phyloP scores from a whole-genome alignment of 2,113 vertebrate genomes.

The Galemys pyrenaicus region DNA sequence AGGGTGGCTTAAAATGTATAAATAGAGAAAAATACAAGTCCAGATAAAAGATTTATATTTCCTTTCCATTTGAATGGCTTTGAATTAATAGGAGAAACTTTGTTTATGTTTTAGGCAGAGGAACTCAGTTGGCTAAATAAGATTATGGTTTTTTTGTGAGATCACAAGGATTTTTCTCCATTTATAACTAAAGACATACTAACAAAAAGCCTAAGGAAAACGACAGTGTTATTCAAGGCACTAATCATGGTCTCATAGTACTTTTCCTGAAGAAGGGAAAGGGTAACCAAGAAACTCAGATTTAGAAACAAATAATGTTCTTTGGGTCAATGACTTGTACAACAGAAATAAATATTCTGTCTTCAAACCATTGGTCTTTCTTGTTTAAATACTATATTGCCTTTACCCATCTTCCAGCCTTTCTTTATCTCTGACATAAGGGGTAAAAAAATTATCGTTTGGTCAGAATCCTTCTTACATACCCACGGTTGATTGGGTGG shows the following conservation, averaged over 20 bases:
- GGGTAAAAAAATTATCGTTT: neutral
- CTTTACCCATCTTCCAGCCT: neutral
- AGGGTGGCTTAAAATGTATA: neutral
- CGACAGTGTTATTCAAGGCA: neutral
- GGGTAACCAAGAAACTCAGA: neutral
- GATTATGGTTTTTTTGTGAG: neutral
- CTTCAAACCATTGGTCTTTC: neutral
- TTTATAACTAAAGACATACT: neutral
- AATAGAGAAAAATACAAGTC: neutral
- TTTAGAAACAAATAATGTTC: neutral
- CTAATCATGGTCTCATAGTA: neutral
- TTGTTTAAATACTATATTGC: neutral
- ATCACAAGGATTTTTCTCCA: neutral
- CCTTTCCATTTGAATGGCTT: neutral
- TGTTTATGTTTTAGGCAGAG: neutral
- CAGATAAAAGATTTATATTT: neutral
- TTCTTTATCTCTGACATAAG: neutral
- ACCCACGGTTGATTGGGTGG: neutral
- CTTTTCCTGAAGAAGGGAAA: neutral
- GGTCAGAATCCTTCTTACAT: neutral
- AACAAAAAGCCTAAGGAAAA: neutral
- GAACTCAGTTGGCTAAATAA: neutral
- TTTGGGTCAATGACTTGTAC: neutral
- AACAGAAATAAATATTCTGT: constrained; percentile 26
- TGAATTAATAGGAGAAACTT: neutral